Evolutionary conservation across 2,797 vertebrate genomes (phyloP), one percentile per base, ranked within the genome.

Genomic region (Helarctos malayanus): DNA sequence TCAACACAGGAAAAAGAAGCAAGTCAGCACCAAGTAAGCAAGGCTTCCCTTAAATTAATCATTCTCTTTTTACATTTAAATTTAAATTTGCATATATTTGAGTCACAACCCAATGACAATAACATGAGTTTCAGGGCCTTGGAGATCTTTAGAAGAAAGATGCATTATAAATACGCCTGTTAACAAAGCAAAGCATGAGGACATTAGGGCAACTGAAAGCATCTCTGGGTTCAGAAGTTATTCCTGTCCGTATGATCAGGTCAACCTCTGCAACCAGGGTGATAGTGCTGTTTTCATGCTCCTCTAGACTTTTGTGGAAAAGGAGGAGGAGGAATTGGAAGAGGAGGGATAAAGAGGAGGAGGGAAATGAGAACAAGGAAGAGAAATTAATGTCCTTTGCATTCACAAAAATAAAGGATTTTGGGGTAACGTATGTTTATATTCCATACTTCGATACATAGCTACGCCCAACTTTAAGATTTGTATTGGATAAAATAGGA

Each of bases 91-190:
- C 16, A 9, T 86, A 47, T 69, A 83, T 91, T 92, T 97, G 88
- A 95, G 73, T 97, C 97, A 96, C 61, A 95, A 23, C 19, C 35
- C 47, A 54, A 12, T 81, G 87, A 63, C 47, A 75, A 65, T 59
- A 65, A 57, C 47, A 35, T 5, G 63, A 35, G 29, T 56, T 96
- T 68, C 61, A 61, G 57, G 82, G 54, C 29, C 87, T 73, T 18
- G 92, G 80, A 88, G 78, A 63, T 56, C 59, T 84, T 83, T 38
- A 78, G 56, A 76, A 71, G 63, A 95, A 91, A 59, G 25, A 56
- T n/a, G 49, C 5, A 3, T 68, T 75, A 59, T 27, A 80, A 96
- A 82, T 49, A 54, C 2, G 9, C 73, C 82, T 21, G 41, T 35
- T 25, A 73, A 61, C 52, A 38, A 57, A 49, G 35, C 32, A 81